These are phyloP conservation scores for Heliconius eleuchia DNA, from an alignment of 1,140 invertebrate species.

Conservation along the genomic window DNA sequence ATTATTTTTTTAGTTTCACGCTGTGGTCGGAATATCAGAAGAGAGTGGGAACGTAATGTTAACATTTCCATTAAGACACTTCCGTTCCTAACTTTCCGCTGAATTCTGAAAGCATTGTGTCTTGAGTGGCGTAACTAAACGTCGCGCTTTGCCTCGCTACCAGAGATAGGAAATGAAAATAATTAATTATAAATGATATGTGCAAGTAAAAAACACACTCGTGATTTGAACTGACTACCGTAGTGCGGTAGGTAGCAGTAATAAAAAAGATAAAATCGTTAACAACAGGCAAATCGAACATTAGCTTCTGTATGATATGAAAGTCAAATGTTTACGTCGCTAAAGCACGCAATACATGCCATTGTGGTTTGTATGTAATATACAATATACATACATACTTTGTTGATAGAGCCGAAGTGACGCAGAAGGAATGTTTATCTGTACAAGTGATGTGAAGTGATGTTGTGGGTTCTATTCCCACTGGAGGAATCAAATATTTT, in stretches of 20 bases:
- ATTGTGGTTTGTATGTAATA: neutral
- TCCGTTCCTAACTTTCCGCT: too few species aligned
- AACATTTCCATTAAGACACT: too few species aligned
- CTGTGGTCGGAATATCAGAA: neutral
- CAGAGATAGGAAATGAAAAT: too few species aligned
- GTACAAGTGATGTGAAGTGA: too few species aligned
- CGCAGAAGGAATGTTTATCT: neutral
- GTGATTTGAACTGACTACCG: neutral
- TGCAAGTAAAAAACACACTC: neutral
- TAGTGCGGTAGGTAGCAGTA: neutral
- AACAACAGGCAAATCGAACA: neutral
- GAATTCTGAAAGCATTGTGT: too few species aligned
- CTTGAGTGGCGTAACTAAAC: too few species aligned
- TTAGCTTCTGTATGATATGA: neutral
- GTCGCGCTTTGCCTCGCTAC: too few species aligned
- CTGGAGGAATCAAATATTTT: too few species aligned
- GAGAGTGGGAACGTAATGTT: neutral
- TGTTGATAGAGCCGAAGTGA: neutral
- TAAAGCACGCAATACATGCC: constrained; percentile 1
- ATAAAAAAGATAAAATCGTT: neutral
- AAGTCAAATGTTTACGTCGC: neutral
- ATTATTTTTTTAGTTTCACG: neutral
- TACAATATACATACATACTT: neutral
- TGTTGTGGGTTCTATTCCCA: too few species aligned
- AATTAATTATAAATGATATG: too few species aligned